Conservation (phyloP, 1,140 invertebrate genomes). For the Drosophila pseudoobscura region DNA sequence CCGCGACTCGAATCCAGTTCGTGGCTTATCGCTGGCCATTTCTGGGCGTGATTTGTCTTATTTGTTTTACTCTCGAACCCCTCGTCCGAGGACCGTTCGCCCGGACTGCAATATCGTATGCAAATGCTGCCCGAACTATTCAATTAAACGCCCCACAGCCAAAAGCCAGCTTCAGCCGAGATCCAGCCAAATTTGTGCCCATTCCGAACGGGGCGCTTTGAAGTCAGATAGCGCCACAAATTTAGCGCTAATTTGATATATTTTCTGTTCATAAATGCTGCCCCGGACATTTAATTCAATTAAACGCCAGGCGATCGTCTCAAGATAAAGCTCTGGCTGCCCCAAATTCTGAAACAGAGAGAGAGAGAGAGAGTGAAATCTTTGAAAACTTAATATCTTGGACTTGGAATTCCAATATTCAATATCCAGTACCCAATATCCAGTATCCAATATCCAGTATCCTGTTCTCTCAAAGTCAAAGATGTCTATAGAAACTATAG, state of each 20-base stretch:
- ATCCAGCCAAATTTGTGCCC: slow-evolving; percentile 44
- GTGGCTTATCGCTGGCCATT: slow-evolving; percentile 55
- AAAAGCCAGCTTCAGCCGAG: slow-evolving; percentile 19
- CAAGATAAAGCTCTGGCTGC: slow-evolving; percentile 12
- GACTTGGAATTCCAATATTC: not conserved
- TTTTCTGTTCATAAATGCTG: slow-evolving; percentile 68
- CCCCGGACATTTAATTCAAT: slow-evolving; percentile 66
- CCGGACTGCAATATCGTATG: slow-evolving; percentile 40
- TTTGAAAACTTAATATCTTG: slow-evolving; percentile 18
- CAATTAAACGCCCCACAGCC: slow-evolving; percentile 78
- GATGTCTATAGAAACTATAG: no score
- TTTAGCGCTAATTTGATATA: slow-evolving; percentile 76
- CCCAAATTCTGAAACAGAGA: slow-evolving; percentile 46
- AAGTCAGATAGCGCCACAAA: slow-evolving; percentile 50
- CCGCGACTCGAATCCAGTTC: slow-evolving; percentile 30
- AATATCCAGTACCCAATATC: no score
- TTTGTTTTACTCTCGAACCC: slow-evolving; percentile 43
- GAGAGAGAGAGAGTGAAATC: no score
- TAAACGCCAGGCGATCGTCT: slow-evolving; percentile 46
- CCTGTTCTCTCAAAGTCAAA: no score
- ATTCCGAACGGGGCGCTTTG: slow-evolving; percentile 49
- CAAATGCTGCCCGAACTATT: slow-evolving; percentile 68
- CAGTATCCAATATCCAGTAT: no score
- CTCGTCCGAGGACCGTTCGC: not conserved
- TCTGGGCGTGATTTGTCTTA: slow-evolving; percentile 70